A percentile compares a stretch with the other conserved stretches of the same genome.
phyloP scores from a whole-genome alignment of 2,113 vertebrate genomes.

The Lampris incognitus region DNA sequence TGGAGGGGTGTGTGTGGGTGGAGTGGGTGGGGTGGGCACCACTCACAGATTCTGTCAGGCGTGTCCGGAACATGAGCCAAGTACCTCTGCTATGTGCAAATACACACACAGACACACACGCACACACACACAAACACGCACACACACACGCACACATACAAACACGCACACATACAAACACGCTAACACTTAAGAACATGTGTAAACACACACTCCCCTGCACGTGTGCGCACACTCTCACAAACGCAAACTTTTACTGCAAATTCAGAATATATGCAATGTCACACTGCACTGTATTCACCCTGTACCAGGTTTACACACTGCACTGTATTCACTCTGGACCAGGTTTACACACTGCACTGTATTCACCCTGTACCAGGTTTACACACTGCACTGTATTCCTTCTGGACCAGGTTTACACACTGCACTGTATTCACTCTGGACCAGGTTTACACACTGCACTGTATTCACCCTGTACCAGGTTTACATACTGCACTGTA shows the following conservation, averaged over 20 bases:
- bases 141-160: conserved; percentile 23
- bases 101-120: conserved; percentile 34
- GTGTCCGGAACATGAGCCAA: conserved; percentile 74
- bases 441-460: too few relatives aligned
- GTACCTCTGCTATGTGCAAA: conserved; percentile 55
- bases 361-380: too few relatives aligned
- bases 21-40: conserved; percentile 53
- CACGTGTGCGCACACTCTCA: conserved; percentile 8
- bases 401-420: too few relatives aligned
- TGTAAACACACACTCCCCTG: conserved; percentile 18
- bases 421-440: too few relatives aligned
- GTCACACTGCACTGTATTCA: conserved; percentile 10
- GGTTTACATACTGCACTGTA: too few relatives aligned
- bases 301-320: too few relatives aligned
- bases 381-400: too few relatives aligned
- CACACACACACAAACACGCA: conserved; percentile 17
- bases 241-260: conserved; percentile 37
- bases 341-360: too few relatives aligned
- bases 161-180: conserved; percentile 9
- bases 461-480: too few relatives aligned
- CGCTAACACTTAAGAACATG: conserved; percentile 11
- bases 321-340: too few relatives aligned
- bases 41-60: conserved; percentile 72
- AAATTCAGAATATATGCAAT: conserved; percentile 45
- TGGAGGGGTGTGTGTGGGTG: conserved; percentile 34